Evolutionary conservation across 37 sponge, comb jelly and placozoan species (phyloP), one percentile per base, ranked within the genome.

Genomic region (Beroe forskalii): DNA sequence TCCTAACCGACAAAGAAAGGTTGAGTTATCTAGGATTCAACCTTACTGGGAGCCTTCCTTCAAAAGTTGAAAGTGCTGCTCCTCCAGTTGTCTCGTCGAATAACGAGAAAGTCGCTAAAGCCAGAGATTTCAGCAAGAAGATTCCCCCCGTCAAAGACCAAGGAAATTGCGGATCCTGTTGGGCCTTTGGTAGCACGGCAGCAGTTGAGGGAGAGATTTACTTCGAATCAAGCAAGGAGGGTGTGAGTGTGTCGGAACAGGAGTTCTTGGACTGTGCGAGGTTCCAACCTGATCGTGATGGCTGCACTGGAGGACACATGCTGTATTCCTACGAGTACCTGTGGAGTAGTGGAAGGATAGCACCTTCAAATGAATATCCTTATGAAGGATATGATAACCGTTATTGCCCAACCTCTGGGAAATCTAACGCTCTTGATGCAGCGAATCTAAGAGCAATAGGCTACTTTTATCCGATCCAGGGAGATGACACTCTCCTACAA

Each of bases 401-500:
- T 17, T 48, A 48, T 12, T 48, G 55, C 55, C 6, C 12, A 48
- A 48, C 12, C 55, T 48, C 55, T 48, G 55, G 55, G 55, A 48
- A 48, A 48, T 6, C 6, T 12, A 48, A 48, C 55, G 55, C 12
- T 17, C 55, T 48, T 6, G 12, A 17, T 17, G 12, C 12, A 6
- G 12, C 55, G 12, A 48, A 48, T 48, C 6, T 12, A 6, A 48
- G 12, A 12, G 55, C 12, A 48, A 48, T 12, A 17, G 55, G 55
- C 12, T n/a, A n/a, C n/a, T n/a, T n/a, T n/a, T n/a, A n/a, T n/a
- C n/a, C n/a, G n/a, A 48, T 64, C 66, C 4, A 64, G 30, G 66
- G 66, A 64, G 66, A 64, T 64, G 66, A 23, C 66, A 64, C 4
- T 27, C 66, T 64, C 20, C 66, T 64, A 8, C 14, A 64, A 64